A percentile compares a stretch with the other conserved stretches of the same genome.
phyloP scores from a whole-genome alignment of 2,888 invertebrate genomes.

The Drosophila macrospina region DNA sequence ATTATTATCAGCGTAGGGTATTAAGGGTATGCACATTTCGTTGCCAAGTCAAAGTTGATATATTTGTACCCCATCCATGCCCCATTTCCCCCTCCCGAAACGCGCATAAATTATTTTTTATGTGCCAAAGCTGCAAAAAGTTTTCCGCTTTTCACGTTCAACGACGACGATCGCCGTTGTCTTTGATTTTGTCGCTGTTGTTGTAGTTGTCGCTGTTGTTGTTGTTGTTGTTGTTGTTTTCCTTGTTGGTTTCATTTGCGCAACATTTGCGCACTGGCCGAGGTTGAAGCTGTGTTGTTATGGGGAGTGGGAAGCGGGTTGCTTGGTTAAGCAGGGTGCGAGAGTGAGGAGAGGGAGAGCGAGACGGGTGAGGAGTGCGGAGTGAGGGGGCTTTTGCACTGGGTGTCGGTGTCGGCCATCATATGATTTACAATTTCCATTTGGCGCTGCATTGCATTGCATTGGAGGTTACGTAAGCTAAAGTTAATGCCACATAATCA shows the following conservation, averaged over 20 bases:
- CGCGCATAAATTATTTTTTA: slow-evolving; percentile 41
- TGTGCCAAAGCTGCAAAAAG: slow-evolving; percentile 80
- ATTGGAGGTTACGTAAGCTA: slow-evolving; percentile 74
- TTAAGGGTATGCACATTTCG: slow-evolving; percentile 5
- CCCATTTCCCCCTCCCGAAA: neutral
- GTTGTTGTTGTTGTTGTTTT: slow-evolving; percentile 64
- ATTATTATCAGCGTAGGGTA: neutral
- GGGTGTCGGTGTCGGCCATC: slow-evolving; percentile 57
- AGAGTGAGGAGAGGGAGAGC: neutral
- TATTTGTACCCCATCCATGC: neutral
- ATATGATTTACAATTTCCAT: slow-evolving; percentile 78
- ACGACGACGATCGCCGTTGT: slow-evolving; percentile 84
- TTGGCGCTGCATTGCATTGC: slow-evolving; percentile 49
- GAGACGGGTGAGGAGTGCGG: slow-evolving; percentile 1
- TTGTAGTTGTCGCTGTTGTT: slow-evolving; percentile 54
- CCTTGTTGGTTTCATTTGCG: slow-evolving; percentile 71
- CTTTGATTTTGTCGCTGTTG: slow-evolving; percentile 36
- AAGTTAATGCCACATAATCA: slow-evolving; percentile 82
- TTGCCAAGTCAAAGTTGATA: slow-evolving; percentile 13
- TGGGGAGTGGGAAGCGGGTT: neutral
- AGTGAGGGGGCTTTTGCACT: neutral
- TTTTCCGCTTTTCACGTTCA: slow-evolving; percentile 86
- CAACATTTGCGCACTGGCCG: slow-evolving; percentile 58
- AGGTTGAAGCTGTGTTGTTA: slow-evolving; percentile 1
- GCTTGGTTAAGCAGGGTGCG: neutral